A percentile compares a stretch with the other conserved stretches of the same genome.
Conservation (phyloP, 2,888 invertebrate species). For the Escarpia spicata region DNA sequence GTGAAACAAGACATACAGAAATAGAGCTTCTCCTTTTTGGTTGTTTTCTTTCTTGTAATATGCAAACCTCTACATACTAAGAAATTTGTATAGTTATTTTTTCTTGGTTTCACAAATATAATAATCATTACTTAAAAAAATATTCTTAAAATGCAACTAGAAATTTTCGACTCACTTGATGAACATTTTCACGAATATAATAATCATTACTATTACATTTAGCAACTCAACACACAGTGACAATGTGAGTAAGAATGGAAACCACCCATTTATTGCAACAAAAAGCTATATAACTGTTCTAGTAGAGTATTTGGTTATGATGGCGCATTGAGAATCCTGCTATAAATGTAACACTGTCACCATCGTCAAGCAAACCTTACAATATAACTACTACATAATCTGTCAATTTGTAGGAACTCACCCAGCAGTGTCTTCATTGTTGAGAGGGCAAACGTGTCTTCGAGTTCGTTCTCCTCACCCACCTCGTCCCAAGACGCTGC, state of each 20-base stretch:
- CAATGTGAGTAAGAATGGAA: background rate
- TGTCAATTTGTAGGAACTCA: slow-evolving; percentile 43
- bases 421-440: slow-evolving; percentile 80
- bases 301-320: too few relatives aligned
- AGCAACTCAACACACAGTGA: background rate
- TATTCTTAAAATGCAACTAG: too few relatives aligned
- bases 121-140: background rate
- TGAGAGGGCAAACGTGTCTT: slow-evolving; percentile 91
- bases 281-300: too few relatives aligned
- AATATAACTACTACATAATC: background rate
- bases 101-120: background rate
- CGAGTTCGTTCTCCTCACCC: slow-evolving; percentile 76
- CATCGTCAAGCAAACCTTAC: too few relatives aligned
- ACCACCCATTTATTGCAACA: background rate
- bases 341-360: too few relatives aligned
- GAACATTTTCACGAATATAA: background rate
- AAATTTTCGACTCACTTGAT: too few relatives aligned
- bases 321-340: too few relatives aligned
- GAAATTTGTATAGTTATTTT: background rate
- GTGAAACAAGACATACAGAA: background rate
- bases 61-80: background rate
- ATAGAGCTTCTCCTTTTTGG: background rate
- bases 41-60: background rate
- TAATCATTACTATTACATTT: background rate
- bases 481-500: slow-evolving; percentile 83